These are phyloP conservation scores for Proteles cristata DNA, from an alignment of 2,113 vertebrate genomes.

Conservation along the genomic window DNA sequence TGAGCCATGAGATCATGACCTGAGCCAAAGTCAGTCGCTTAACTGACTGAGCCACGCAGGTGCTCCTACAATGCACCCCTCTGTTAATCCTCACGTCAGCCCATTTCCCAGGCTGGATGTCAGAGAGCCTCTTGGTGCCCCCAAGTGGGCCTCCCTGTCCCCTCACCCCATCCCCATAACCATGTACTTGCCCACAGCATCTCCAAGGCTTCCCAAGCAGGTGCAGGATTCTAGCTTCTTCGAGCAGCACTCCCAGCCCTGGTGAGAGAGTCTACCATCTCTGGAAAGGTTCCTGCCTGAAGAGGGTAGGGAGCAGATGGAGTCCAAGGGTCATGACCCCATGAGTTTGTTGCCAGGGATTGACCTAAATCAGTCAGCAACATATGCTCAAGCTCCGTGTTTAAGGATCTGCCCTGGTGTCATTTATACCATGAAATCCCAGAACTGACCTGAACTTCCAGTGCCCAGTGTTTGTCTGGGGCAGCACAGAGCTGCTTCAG, in stretches of 20 bases:
- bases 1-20: no score
- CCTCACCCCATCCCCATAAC: neutral
- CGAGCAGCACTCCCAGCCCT: neutral
- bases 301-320: neutral
- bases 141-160: fast-evolving
- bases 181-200: neutral
- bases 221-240: neutral
- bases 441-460: fast-evolving
- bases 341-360: neutral
- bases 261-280: neutral
- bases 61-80: neutral
- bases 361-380: neutral
- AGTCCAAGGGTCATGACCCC: neutral
- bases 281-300: neutral
- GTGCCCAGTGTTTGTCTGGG: neutral
- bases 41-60: no score
- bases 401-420: neutral
- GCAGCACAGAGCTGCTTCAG: neutral
- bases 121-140: neutral
- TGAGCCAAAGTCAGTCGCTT: no score
- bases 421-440: neutral
- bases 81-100: neutral
- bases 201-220: neutral
- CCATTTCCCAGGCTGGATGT: neutral
- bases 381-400: neutral